Percentiles rank a stretch among this genome's conserved stretches.
Evolutionary conservation across 1,140 invertebrate species (phyloP).

Genomic region (Drosophila quadrilineata): DNA sequence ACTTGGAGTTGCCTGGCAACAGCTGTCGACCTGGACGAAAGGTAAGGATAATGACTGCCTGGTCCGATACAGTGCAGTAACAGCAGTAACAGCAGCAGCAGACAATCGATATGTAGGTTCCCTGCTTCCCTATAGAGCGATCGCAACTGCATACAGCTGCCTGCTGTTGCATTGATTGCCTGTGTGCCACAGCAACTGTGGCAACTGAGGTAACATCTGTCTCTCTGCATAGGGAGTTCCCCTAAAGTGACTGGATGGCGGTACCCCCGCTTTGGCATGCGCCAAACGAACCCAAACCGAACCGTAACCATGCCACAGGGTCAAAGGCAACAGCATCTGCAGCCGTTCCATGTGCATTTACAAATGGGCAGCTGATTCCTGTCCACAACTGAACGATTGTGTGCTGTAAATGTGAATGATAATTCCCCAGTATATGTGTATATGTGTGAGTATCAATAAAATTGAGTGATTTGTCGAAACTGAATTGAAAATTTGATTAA

Average conservation of each 20-base stretch:
- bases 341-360: constrained; percentile 20
- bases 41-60: constrained; percentile 27
- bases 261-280: constrained; percentile 23
- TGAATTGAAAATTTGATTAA: not conserved
- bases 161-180: constrained; percentile 32
- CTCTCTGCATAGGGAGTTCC: constrained; percentile 29
- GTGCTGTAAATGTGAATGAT: not conserved
- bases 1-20: not conserved
- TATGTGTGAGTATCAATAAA: not conserved
- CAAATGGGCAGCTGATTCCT: constrained; percentile 31
- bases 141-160: constrained; percentile 21
- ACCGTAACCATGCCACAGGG: not conserved
- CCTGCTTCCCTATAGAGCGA: too few relatives aligned
- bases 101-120: too few relatives aligned
- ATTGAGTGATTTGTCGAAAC: constrained; percentile 5
- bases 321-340: constrained; percentile 19
- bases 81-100: too few relatives aligned
- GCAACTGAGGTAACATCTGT: constrained; percentile 23
- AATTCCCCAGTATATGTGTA: too few relatives aligned
- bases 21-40: constrained; percentile 21
- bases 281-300: constrained; percentile 19
- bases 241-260: constrained; percentile 1
- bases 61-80: not conserved
- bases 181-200: too few relatives aligned
- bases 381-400: not conserved